phyloP scores from a whole-genome alignment of 2,888 invertebrate species.

The Spodoptera picta region DNA sequence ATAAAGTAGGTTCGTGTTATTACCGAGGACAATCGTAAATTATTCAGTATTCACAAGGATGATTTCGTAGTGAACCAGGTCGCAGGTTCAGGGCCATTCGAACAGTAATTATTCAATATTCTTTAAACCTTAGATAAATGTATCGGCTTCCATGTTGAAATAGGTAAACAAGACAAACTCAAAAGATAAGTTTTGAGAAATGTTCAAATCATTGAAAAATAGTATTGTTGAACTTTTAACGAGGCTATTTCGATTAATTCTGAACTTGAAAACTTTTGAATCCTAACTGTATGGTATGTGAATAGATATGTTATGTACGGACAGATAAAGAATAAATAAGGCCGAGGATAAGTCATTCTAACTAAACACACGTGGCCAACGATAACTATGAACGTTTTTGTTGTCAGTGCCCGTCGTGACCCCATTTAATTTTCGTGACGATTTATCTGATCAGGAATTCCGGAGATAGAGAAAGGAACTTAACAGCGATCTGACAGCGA shows the following conservation, averaged over 20 bases:
- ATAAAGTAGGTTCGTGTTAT: conserved; percentile 65
- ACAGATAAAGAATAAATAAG: too few relatives aligned
- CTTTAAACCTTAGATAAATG: conserved; percentile 7
- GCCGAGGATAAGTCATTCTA: too few relatives aligned
- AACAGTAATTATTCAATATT: conserved; percentile 29
- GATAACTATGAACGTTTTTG: too few relatives aligned
- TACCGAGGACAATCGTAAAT: conserved; percentile 62
- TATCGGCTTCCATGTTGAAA: conserved; percentile 9
- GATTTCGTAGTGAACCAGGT: conserved; percentile 30
- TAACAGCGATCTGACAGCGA: too few relatives aligned
- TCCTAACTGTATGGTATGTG: too few relatives aligned
- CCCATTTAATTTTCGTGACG: not conserved
- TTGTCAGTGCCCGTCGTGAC: not conserved
- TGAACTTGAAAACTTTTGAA: too few relatives aligned
- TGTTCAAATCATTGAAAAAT: too few relatives aligned
- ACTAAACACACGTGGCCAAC: not conserved
- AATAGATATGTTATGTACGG: too few relatives aligned
- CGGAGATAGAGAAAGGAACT: too few relatives aligned
- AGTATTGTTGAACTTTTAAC: too few relatives aligned
- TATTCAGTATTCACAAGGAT: conserved; percentile 54
- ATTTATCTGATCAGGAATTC: not conserved
- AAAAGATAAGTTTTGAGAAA: conserved; percentile 2
- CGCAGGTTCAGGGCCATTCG: conserved; percentile 28
- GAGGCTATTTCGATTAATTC: too few relatives aligned
- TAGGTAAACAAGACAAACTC: not conserved